These are phyloP conservation scores for Papilio aristodemus DNA, from an alignment of 1,140 invertebrate species.

Conservation along the genomic window DNA sequence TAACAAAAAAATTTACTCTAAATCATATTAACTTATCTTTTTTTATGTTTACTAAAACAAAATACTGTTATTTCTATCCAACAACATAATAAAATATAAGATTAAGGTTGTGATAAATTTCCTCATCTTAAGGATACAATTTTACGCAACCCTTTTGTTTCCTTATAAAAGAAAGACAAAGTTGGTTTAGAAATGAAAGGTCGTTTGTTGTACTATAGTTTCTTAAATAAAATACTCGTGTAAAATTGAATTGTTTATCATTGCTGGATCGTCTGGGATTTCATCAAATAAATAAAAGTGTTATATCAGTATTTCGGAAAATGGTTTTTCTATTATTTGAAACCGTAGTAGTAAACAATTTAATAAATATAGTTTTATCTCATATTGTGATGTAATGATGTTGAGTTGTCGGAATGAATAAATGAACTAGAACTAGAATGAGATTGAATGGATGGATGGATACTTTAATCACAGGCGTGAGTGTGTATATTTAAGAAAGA, in stretches of 20 bases:
- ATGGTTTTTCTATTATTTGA: not conserved
- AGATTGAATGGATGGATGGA: too few relatives aligned
- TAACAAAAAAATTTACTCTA: not conserved
- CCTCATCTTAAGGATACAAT: not conserved
- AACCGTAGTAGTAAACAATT: too few relatives aligned
- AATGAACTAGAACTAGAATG: too few relatives aligned
- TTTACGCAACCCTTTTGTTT: not conserved
- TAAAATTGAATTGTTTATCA: slow-evolving; percentile 9
- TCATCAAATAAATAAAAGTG: not conserved
- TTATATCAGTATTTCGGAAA: not conserved
- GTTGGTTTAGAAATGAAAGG: slow-evolving; percentile 20
- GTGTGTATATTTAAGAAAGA: too few relatives aligned
- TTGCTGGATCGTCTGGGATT: not conserved
- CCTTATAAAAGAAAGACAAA: slow-evolving; percentile 29
- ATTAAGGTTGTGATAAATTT: slow-evolving; percentile 4
- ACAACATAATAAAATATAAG: not conserved
- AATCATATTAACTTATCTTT: too few relatives aligned
- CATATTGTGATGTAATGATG: too few relatives aligned
- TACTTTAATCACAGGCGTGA: too few relatives aligned
- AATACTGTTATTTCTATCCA: not conserved
- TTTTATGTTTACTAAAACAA: not conserved
- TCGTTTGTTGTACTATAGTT: slow-evolving; percentile 18
- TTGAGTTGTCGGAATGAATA: too few relatives aligned
- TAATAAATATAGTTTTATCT: too few relatives aligned
- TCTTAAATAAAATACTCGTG: slow-evolving; percentile 23